Evolutionary conservation across 2,888 invertebrate genomes (phyloP), one percentile per base, ranked within the genome.

Genomic region (Drosophila picticornis): DNA sequence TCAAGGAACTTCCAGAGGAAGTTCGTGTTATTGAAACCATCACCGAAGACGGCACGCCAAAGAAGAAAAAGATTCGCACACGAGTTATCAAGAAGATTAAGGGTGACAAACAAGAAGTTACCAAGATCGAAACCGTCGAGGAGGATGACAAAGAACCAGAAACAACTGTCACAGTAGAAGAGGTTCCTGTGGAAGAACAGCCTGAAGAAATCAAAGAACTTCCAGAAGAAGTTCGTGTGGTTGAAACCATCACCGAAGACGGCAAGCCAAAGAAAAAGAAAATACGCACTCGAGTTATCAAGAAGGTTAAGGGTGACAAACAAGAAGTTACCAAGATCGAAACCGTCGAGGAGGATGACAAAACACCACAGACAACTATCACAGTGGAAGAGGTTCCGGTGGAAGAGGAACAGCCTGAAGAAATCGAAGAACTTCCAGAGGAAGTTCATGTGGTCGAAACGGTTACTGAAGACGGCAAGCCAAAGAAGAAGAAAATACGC

Each of bases 321-420:
- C 78, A 78, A 66, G 74, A 78, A 52, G 66, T 78, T 27, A 78
- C 78, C 27, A 78, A 77, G 63, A 78, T 78, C 10, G 78, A 78
- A 43, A 78, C 78, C 0, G 68, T 78, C 16, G 78, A 78, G 32
- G 78, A 78, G n/a, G 74, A 78, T 58, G 78, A 74, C 34, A 77
- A 78, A 7, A 38, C 66, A n/a, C 78, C 78, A 6, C 66, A 78
- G 29, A 78, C 71, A 1, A 78, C 71, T 38, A 77, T 78, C 3
- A 78, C 77, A 0, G 78, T 78, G 0, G 74, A 77, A 38, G 78
- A 76, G 29, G 22, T 60, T 59, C 71, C 71, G 5, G 43, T 76
- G 4, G 73, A 72, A 6, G 77, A 78, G 4, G 77, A 78, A 22
- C 32, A 57, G 11, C 38, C 75, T 11, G 62, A 77, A 25, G 68